Evolutionary conservation across 2,797 vertebrate genomes (phyloP), one percentile per base, ranked within the genome.

Genomic region (Bryconaethiops microstoma): DNA sequence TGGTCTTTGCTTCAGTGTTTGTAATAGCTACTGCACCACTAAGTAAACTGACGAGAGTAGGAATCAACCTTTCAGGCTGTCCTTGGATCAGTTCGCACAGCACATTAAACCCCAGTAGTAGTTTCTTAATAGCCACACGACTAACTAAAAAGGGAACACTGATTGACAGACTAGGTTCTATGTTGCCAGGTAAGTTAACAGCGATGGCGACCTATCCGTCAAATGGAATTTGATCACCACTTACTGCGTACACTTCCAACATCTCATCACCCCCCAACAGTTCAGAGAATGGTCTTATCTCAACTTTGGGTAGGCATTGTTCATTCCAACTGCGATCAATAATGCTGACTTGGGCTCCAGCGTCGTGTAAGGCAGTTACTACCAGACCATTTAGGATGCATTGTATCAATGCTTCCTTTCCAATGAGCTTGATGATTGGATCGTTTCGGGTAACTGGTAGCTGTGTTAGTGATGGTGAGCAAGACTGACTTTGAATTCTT

Each of bases 141-240:
- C 83, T 86, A 5, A 87, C 80, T 4, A 88, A 19, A 2, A 88
- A 87, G n/a, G 57, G 16, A 75, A 77, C 74, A 3, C 70, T 71
- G 6, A 83, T 74, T 0, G 81, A 6, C 1, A 83, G 64, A 2
- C 80, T 35, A 0, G 85, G 86, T 5, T 79, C 21, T 0, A 79
- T 52, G 16, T 84, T 83, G 0, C 73, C 74, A 10, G 23, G 1
- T 0, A 86, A 62, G 23, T 77, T 84, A 7, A 84, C 78, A 0
- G 19, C 82, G 0, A 86, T n/a, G 16, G 83, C 82, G 1, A 85
- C 55, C 82, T n/a, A n/a, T n/a, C n/a, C 67, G 1, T 82, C 77
- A 40, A 81, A 79, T 0, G 76, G 84, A 9, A 87, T 67, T 0
- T 45, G 5, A 1, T 86, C 64, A 2, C 83, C 75, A 57, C 74